Conservation (phyloP, 2,888 invertebrate species). For the Brassicogethes aeneus region DNA sequence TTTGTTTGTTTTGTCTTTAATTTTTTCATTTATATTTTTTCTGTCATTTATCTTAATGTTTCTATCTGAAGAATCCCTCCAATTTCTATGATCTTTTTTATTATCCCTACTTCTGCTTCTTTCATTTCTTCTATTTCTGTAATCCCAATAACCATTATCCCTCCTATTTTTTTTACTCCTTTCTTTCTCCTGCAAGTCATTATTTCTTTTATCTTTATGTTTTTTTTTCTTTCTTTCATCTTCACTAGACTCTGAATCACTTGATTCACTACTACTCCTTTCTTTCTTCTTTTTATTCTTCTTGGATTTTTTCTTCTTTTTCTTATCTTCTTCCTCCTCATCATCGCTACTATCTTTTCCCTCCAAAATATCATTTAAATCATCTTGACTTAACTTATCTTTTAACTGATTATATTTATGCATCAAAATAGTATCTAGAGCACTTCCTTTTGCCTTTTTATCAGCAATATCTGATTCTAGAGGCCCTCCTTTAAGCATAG, state of each 20-base stretch:
- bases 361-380: slow-evolving; percentile 37
- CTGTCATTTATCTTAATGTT: too few relatives aligned
- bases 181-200: slow-evolving; percentile 4
- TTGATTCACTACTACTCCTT: slow-evolving; percentile 19
- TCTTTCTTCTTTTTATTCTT: slow-evolving; percentile 14
- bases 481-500: slow-evolving; percentile 19
- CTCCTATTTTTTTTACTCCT: slow-evolving; percentile 3
- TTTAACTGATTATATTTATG: slow-evolving; percentile 61
- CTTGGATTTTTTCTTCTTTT: slow-evolving; percentile 4
- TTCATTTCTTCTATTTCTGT: neutral
- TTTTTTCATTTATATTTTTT: too few relatives aligned
- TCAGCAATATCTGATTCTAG: slow-evolving; percentile 25
- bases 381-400: slow-evolving; percentile 41
- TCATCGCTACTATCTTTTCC: slow-evolving; percentile 38
- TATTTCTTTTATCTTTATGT: slow-evolving; percentile 12
- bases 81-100: too few relatives aligned
- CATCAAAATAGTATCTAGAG: slow-evolving; percentile 60
- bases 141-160: neutral
- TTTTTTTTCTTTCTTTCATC: slow-evolving; percentile 12
- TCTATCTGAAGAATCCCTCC: too few relatives aligned
- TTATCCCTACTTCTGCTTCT: too few relatives aligned
- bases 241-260: slow-evolving; percentile 18
- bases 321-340: slow-evolving; percentile 8
- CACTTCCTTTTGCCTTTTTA: slow-evolving; percentile 40
- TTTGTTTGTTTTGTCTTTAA: too few relatives aligned